Evolutionary conservation across 1,140 invertebrate genomes (phyloP).

Genomic region (Watersipora subatra): DNA sequence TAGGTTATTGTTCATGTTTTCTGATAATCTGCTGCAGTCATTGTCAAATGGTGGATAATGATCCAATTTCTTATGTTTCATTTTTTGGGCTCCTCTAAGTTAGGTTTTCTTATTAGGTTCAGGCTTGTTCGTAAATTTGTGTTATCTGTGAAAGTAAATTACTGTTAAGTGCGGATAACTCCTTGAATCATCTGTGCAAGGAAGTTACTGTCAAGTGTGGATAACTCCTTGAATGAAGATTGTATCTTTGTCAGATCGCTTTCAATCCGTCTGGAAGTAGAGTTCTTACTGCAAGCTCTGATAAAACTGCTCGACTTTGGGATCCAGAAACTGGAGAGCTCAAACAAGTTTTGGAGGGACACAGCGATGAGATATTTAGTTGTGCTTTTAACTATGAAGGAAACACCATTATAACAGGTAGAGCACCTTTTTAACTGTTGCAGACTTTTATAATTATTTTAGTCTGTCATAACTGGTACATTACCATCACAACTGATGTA

Average conservation of each 20-base stretch:
- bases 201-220: no score
- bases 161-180: no score
- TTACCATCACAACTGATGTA: not conserved
- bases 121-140: no score
- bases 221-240: no score
- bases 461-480: not conserved
- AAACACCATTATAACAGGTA: conserved; percentile 57
- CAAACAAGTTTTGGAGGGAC: conserved; percentile 52
- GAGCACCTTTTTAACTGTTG: not conserved
- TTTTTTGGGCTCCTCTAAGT: no score
- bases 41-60: no score
- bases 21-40: no score
- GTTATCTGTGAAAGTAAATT: no score
- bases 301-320: conserved; percentile 61
- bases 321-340: conserved; percentile 54
- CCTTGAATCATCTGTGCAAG: no score
- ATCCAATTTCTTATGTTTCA: no score
- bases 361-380: conserved; percentile 63
- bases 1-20: no score
- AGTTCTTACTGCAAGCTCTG: conserved; percentile 58
- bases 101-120: no score
- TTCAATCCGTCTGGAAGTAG: conserved; percentile 61
- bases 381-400: conserved; percentile 64
- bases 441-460: not conserved
- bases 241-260: conserved; percentile 53